Evolutionary conservation across 2,113 vertebrate genomes (phyloP).

Genomic region (Megaleporinus macrocephalus): DNA sequence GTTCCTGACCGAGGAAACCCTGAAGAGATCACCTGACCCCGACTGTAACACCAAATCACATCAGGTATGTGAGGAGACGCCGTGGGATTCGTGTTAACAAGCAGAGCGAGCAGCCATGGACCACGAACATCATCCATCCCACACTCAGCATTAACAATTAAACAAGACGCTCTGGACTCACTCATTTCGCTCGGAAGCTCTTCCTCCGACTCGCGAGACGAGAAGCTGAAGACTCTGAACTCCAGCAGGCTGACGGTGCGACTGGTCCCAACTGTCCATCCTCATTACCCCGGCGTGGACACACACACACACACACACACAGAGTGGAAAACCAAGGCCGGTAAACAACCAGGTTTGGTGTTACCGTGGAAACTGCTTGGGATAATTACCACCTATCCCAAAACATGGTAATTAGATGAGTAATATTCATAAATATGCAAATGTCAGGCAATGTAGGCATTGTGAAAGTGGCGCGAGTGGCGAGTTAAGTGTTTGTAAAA

Average conservation of each 20-base stretch:
- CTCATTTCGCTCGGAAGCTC: conserved; percentile 60
- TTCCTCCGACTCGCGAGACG: conserved; percentile 60
- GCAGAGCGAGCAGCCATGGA: conserved; percentile 71
- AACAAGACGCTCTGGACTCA: conserved; percentile 72
- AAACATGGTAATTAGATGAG: conserved; percentile 41
- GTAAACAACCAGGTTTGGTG: conserved; percentile 7
- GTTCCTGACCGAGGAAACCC: conserved; percentile 63
- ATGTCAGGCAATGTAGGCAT: conserved; percentile 20
- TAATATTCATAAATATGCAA: conserved; percentile 44
- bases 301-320: background rate
- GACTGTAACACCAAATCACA: conserved; percentile 66
- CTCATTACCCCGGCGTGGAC: background rate
- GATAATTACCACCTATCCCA: conserved; percentile 31
- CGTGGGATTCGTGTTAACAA: conserved; percentile 77
- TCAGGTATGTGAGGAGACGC: conserved; percentile 69
- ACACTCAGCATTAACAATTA: conserved; percentile 80
- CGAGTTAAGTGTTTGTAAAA: conserved; percentile 38
- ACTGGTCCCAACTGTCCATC: background rate
- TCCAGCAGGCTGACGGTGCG: background rate
- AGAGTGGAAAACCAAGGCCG: background rate
- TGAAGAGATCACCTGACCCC: conserved; percentile 56
- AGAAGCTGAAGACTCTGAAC: conserved; percentile 23
- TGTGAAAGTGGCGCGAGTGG: conserved; percentile 12
- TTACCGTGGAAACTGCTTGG: conserved; percentile 36
- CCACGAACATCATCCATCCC: conserved; percentile 76